A percentile compares a stretch with the other conserved stretches of the same genome.
These are phyloP conservation scores for Frieseomelitta varia DNA, from an alignment of 1,140 invertebrate species.

Conservation along the genomic window DNA sequence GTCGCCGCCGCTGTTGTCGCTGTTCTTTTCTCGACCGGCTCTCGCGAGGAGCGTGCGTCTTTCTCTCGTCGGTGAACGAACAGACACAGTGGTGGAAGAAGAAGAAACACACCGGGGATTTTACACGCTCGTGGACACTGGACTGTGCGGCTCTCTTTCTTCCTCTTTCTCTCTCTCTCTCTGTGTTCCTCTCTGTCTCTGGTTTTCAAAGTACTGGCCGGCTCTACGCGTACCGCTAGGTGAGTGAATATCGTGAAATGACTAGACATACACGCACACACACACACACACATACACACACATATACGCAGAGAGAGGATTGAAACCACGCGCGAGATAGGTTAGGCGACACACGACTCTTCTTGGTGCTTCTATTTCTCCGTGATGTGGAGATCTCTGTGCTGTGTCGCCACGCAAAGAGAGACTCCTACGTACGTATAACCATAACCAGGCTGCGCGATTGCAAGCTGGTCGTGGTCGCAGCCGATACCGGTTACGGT, in stretches of 20 bases:
- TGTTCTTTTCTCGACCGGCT: conserved; percentile 41
- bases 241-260: conserved; percentile 2
- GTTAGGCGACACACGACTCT: not conserved
- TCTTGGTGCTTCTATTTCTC: not conserved
- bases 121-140: conserved; percentile 10
- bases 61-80: conserved; percentile 31
- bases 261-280: no score
- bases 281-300: no score
- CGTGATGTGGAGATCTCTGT: no score
- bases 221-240: conserved; percentile 30
- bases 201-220: not conserved
- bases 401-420: not conserved
- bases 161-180: not conserved
- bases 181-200: not conserved
- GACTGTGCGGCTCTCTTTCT: not conserved
- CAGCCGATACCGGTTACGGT: conserved; percentile 48
- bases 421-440: not conserved
- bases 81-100: conserved; percentile 14
- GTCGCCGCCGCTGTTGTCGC: conserved; percentile 40
- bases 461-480: not conserved
- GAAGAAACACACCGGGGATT: conserved; percentile 23
- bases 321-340: not conserved
- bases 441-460: conserved; percentile 3
- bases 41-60: conserved; percentile 36
- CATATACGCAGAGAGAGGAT: no score